These are phyloP conservation scores for Molothrus ater DNA, from an alignment of 2,797 vertebrate genomes.

Conservation along the genomic window DNA sequence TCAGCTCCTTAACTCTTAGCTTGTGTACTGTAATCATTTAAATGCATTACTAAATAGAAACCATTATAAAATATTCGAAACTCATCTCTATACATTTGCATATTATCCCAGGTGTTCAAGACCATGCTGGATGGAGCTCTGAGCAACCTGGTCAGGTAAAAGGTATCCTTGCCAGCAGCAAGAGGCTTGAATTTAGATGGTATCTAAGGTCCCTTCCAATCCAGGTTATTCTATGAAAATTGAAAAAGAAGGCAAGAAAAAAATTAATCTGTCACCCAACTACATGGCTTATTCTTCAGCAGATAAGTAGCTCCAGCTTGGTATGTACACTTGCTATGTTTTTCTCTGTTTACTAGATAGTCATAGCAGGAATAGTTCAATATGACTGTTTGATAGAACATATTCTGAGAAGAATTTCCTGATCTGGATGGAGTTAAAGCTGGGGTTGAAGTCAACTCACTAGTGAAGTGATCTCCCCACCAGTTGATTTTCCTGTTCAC, in stretches of 20 bases:
- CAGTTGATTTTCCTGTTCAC: neutral
- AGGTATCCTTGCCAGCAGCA: accelerated
- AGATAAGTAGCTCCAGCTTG: neutral
- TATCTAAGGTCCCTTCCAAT: neutral
- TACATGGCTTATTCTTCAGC: neutral
- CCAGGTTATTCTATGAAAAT: neutral
- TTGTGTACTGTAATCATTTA: neutral
- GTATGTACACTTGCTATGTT: neutral
- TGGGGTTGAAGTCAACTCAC: neutral
- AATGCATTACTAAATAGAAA: neutral
- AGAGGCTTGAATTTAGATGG: neutral
- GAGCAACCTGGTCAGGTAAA: neutral
- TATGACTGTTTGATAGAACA: neutral
- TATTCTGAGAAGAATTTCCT: neutral
- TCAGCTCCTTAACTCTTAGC: neutral
- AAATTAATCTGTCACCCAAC: neutral
- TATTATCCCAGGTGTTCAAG: neutral
- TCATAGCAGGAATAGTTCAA: neutral
- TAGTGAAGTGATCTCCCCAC: neutral
- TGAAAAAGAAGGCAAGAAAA: neutral
- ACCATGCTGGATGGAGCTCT: neutral
- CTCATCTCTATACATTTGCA: neutral
- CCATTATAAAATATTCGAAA: neutral
- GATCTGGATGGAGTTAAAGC: neutral
- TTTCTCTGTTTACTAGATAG: neutral